Percentiles rank a stretch among this genome's conserved stretches.
phyloP scores from a whole-genome alignment of 2,888 invertebrate genomes.

The Dioctria rufipes region DNA sequence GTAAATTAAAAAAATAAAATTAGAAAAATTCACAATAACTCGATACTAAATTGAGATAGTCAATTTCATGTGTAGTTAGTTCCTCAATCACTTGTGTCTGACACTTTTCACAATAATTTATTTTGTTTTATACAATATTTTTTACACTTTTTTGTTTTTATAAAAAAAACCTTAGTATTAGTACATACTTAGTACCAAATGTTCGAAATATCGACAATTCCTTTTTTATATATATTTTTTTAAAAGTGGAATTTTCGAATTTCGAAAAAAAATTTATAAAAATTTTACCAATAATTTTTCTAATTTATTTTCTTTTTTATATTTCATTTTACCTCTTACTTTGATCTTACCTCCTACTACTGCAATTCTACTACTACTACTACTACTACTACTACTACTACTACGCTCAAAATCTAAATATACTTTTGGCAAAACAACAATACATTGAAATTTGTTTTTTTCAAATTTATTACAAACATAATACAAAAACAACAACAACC shows the following conservation, averaged over 20 bases:
- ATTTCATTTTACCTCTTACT: slow-evolving; percentile 49
- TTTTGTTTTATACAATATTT: not conserved
- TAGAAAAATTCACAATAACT: slow-evolving; percentile 15
- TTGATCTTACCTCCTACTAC: slow-evolving; percentile 38
- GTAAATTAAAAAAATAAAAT: not conserved
- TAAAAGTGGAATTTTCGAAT: slow-evolving; percentile 10
- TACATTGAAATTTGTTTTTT: not conserved
- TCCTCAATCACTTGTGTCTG: slow-evolving; percentile 36
- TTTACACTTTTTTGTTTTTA: slow-evolving; percentile 7
- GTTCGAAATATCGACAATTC: slow-evolving; percentile 21
- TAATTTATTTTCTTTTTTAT: slow-evolving; percentile 47
- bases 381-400: slow-evolving; percentile 16
- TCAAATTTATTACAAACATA: no score
- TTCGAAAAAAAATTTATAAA: slow-evolving; percentile 20
- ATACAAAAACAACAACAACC: no score
- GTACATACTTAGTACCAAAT: not conserved
- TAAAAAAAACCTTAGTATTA: slow-evolving; percentile 7
- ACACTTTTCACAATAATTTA: slow-evolving; percentile 22
- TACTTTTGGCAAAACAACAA: not conserved
- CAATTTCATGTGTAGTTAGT: slow-evolving; percentile 34
- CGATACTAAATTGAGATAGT: not conserved
- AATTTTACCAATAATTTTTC: slow-evolving; percentile 23
- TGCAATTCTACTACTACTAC: slow-evolving; percentile 20
- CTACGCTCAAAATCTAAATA: slow-evolving; percentile 14
- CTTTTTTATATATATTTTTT: not conserved